Evolutionary conservation across 2,113 vertebrate species (phyloP).

Genomic region (Procavia capensis): DNA sequence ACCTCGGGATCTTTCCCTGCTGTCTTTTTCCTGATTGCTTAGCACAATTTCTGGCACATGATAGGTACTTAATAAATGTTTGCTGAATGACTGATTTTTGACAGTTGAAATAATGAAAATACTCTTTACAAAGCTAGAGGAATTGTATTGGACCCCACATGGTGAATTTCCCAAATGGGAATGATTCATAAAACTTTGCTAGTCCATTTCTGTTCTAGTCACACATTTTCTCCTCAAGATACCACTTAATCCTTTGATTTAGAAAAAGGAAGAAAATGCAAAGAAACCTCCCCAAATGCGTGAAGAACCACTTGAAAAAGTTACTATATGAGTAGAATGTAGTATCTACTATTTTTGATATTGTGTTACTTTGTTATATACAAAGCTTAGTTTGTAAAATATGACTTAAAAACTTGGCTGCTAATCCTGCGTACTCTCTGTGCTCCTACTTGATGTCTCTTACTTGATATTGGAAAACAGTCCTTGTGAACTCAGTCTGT

Average conservation of each 20-base stretch:
- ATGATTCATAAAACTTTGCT: not conserved
- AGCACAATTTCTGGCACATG: not conserved
- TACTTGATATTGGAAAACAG: slow-evolving; percentile 23
- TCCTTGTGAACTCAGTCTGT: slow-evolving; percentile 14
- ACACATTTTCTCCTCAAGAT: not conserved
- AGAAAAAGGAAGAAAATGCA: slow-evolving; percentile 34
- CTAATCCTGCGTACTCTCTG: not conserved
- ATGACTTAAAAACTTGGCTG: not conserved
- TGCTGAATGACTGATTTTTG: not conserved
- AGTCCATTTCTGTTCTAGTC: not conserved
- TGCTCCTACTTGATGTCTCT: not conserved
- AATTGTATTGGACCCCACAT: not conserved
- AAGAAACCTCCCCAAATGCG: not conserved
- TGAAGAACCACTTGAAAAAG: not conserved
- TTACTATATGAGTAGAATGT: not conserved
- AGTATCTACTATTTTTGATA: not conserved
- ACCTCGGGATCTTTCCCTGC: not conserved
- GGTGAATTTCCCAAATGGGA: not conserved
- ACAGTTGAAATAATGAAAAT: not conserved
- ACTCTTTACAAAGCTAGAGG: not conserved
- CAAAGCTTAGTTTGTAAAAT: not conserved
- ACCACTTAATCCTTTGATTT: slow-evolving; percentile 17
- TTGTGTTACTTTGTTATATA: slow-evolving; percentile 5
- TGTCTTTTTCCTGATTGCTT: not conserved
- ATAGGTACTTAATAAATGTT: not conserved